These are phyloP conservation scores for Salarias fasciatus DNA, from an alignment of 2,797 vertebrate species.

Conservation along the genomic window DNA sequence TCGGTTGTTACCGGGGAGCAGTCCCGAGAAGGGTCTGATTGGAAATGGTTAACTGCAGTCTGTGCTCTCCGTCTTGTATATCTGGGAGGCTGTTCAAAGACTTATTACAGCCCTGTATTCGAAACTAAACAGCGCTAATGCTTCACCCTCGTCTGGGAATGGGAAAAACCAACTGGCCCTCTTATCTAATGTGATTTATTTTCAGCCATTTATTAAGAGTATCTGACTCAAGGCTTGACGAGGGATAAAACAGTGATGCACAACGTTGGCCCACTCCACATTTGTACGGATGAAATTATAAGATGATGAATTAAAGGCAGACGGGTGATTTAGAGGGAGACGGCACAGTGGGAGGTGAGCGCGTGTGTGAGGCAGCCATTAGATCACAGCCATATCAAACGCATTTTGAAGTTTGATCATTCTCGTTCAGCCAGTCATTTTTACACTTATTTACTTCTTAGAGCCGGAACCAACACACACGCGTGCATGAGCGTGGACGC, in stretches of 20 bases:
- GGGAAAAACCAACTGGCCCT: slow-evolving; percentile 39
- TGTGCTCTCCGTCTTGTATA: slow-evolving; percentile 43
- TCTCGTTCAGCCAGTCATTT: slow-evolving; percentile 54
- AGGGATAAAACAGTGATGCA: slow-evolving; percentile 57
- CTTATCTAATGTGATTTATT: slow-evolving; percentile 68
- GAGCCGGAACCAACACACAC: slow-evolving; percentile 13
- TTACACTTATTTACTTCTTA: slow-evolving; percentile 48
- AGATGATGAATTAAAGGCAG: slow-evolving; percentile 62
- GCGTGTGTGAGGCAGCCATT: slow-evolving; percentile 32
- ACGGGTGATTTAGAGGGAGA: slow-evolving; percentile 50
- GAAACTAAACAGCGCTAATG: slow-evolving; percentile 44
- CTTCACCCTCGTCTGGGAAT: slow-evolving; percentile 36
- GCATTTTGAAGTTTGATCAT: slow-evolving; percentile 60
- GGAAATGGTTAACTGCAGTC: slow-evolving; percentile 52
- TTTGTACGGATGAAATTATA: slow-evolving; percentile 57
- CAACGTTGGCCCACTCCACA: slow-evolving; percentile 44
- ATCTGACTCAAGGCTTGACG: slow-evolving; percentile 63
- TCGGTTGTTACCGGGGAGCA: slow-evolving; percentile 54
- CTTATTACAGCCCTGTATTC: slow-evolving; percentile 24
- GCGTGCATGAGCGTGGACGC: not conserved
- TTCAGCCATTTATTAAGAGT: slow-evolving; percentile 60
- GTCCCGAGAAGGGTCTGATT: slow-evolving; percentile 50
- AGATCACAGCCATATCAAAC: slow-evolving; percentile 63
- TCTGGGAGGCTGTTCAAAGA: slow-evolving; percentile 62
- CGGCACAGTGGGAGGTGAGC: slow-evolving; percentile 55